phyloP scores from a whole-genome alignment of 2,797 vertebrate species.

The Aselliscus stoliczkanus region DNA sequence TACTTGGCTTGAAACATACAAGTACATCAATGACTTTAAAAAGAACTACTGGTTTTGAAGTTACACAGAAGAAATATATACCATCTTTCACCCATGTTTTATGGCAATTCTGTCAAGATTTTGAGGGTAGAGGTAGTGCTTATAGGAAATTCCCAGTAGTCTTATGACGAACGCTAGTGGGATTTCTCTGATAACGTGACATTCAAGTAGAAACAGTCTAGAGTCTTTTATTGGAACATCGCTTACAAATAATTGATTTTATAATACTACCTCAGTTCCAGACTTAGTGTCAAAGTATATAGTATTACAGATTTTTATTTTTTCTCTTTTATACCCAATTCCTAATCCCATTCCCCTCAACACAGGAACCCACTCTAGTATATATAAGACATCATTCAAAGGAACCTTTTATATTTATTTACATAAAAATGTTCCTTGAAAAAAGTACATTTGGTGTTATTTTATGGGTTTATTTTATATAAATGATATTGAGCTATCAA shows the following conservation, averaged over 20 bases:
- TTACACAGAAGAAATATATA: neutral
- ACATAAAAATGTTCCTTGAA: neutral
- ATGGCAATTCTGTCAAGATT: neutral
- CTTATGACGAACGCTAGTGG: neutral
- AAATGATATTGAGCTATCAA: neutral
- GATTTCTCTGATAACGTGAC: neutral
- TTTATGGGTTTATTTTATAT: constrained; percentile 1
- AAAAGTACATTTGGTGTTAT: neutral
- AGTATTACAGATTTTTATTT: neutral
- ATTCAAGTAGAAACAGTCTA: neutral
- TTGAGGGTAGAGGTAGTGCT: neutral
- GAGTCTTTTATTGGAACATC: neutral
- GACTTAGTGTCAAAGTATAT: neutral
- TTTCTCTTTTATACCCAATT: neutral
- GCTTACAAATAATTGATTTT: neutral
- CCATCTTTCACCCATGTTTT: neutral
- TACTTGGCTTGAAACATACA: neutral
- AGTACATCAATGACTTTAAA: neutral
- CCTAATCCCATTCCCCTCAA: neutral
- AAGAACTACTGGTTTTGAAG: neutral
- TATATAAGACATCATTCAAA: neutral
- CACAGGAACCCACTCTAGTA: neutral
- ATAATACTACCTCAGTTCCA: neutral
- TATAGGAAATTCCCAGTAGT: neutral
- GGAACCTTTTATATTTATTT: neutral